phyloP scores from a whole-genome alignment of 1,140 invertebrate genomes.

The Anastrepha obliqua region DNA sequence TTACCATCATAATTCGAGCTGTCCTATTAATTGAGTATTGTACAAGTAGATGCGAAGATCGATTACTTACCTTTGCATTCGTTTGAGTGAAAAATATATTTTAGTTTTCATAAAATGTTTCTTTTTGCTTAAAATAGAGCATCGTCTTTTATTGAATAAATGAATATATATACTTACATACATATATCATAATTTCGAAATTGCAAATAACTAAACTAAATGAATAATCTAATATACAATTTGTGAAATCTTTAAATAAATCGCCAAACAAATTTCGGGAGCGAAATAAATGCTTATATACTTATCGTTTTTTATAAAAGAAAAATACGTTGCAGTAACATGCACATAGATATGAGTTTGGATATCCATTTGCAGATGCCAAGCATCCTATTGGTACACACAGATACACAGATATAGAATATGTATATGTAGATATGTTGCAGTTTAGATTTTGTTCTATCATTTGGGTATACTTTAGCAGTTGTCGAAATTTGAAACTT shows the following conservation, averaged over 20 bases:
- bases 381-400: constrained; percentile 29
- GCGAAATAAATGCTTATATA: neutral
- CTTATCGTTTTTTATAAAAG: neutral
- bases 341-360: neutral
- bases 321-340: neutral
- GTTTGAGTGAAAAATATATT: neutral
- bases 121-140: neutral
- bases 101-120: neutral
- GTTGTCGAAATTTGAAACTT: too few relatives aligned
- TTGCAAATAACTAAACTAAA: neutral
- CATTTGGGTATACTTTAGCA: neutral
- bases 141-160: constrained; percentile 10
- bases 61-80: neutral
- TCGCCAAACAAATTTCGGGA: neutral
- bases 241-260: too few relatives aligned
- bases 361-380: neutral
- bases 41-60: too few relatives aligned
- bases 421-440: constrained; percentile 50
- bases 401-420: constrained; percentile 51
- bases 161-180: too few relatives aligned
- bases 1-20: too few relatives aligned
- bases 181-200: neutral
- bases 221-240: neutral
- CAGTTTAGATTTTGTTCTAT: neutral
- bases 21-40: too few relatives aligned